These are phyloP conservation scores for Pseudotriccus pelzelni DNA, from an alignment of 2,797 vertebrate genomes.

Conservation along the genomic window DNA sequence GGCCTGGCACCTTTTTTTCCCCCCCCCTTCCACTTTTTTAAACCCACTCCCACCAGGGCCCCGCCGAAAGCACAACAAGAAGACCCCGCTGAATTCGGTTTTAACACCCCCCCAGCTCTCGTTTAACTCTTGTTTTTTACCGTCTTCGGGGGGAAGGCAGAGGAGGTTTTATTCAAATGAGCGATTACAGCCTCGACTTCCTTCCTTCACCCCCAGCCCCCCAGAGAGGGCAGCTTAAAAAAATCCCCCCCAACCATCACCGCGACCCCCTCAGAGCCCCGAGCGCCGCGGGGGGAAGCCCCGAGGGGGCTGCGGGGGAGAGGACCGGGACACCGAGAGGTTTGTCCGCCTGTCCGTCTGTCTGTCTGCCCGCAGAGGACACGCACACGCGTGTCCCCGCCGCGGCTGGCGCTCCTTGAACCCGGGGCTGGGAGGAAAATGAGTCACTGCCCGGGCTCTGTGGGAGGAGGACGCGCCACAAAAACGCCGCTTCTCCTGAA, in stretches of 20 bases:
- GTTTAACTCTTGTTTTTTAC: neutral
- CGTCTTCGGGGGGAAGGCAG: neutral
- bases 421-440: conserved; percentile 18
- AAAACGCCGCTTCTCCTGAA: neutral
- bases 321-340: neutral
- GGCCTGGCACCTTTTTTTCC: fast-evolving
- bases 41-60: neutral
- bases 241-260: neutral
- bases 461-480: conserved; percentile 26
- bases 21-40: too few species aligned
- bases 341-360: neutral
- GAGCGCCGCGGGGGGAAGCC: neutral
- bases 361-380: neutral
- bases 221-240: neutral
- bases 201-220: neutral
- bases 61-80: fast-evolving
- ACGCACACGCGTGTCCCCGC: neutral
- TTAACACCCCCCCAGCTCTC: neutral
- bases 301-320: neutral
- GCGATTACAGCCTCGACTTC: neutral
- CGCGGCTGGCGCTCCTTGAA: neutral
- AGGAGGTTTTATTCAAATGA: neutral
- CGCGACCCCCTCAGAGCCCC: neutral
- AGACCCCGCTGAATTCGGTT: neutral
- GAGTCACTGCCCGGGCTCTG: conserved; percentile 51